These are phyloP conservation scores for Cephalopholis sonnerati DNA, from an alignment of 2,113 vertebrate species.

Conservation along the genomic window DNA sequence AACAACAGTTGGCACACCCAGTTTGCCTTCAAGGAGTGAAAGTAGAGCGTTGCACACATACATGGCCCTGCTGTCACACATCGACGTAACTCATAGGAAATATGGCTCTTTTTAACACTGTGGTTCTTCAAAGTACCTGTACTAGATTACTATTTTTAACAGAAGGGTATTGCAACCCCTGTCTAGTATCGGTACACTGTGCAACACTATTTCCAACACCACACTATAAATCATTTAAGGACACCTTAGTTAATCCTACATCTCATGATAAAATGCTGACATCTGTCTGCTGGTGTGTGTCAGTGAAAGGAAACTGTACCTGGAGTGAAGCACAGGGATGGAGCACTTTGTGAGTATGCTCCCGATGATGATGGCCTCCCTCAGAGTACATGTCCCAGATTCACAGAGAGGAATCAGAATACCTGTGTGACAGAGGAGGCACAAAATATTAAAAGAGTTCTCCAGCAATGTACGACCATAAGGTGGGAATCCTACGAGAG, in stretches of 20 bases:
- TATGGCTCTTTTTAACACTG: too few species aligned
- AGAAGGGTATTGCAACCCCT: too few species aligned
- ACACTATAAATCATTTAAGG: too few species aligned
- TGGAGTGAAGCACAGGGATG: slow-evolving; percentile 96
- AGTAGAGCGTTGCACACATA: too few species aligned
- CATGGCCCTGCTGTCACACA: too few species aligned
- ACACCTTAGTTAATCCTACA: background rate
- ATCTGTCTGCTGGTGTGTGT: background rate
- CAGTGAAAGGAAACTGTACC: slow-evolving; percentile 81
- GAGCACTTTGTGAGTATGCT: slow-evolving; percentile 97
- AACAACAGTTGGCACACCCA: too few species aligned
- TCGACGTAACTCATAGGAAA: too few species aligned
- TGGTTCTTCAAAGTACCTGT: too few species aligned
- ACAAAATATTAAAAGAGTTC: background rate
- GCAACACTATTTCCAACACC: too few species aligned
- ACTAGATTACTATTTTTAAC: too few species aligned
- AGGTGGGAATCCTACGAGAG: background rate
- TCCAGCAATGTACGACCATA: background rate
- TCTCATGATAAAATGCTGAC: background rate
- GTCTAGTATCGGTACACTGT: too few species aligned
- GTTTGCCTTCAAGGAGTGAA: too few species aligned
- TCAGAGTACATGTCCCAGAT: slow-evolving; percentile 94
- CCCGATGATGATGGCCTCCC: slow-evolving; percentile 96
- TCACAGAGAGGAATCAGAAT: slow-evolving; percentile 97
- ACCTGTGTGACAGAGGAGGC: slow-evolving; percentile 79